Evolutionary conservation across 2,888 invertebrate species (phyloP), one percentile per base, ranked within the genome.

Genomic region (Euclidia mi): DNA sequence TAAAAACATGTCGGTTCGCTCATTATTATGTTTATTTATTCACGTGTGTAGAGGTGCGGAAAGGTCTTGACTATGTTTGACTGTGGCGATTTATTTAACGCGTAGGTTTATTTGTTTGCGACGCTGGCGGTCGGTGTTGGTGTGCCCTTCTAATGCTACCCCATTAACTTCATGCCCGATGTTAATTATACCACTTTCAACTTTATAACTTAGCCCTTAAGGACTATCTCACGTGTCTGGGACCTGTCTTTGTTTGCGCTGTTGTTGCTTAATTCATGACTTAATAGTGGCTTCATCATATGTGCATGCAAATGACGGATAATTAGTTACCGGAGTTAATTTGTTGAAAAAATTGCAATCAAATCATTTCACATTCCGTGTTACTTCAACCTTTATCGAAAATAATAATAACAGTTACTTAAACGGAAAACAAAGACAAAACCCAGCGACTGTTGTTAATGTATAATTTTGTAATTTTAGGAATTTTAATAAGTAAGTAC

Each of bases 21-120:
- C 70, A n/a, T n/a, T n/a, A 87, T 82, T 82, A 79, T 84, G 82
- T 85, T 87, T 87, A 88, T 87, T 86, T 88, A 86, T 87, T 85
- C 80, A 79, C 74, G 71, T 72, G 79, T 76, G 78, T 71, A 80
- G 76, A 88, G 85, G 88, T 85, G 90, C 84, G 84, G 87, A 87
- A 85, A 87, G 88, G 85, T 84, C 84, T 76, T 78, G 77, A 71
- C 81, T 79, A 85, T 88, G 89, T 89, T 89, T 88, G 88, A 86
- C 84, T 87, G 85, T 73, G 82, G 84, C 86, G 87, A 90, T 90
- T 89, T 90, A 88, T 89, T 88, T 88, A 90, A 89, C 85, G 88
- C 89, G 86, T 85, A 82, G 84, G 86, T 88, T 89, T 89, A 89
- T 89, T 89, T 89, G 90, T 88, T 88, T 88, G 84, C 75, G 79